Base-by-base conservation (phyloP, 2,113 vertebrate species). In the Baryphthengus martii region DNA sequence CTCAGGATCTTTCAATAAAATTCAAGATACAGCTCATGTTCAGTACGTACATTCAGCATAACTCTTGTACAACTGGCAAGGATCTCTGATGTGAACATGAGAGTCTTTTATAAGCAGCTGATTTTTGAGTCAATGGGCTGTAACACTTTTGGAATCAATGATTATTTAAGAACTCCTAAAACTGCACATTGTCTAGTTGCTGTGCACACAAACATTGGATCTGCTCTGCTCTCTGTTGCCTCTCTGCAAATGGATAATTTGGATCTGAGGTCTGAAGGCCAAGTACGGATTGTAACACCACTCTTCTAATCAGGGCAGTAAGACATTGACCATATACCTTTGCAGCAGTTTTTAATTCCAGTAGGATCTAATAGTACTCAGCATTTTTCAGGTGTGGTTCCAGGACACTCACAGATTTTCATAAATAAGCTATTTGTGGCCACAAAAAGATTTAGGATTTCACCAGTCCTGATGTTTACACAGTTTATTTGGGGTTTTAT, bases 91-190 rank as follows among this genome's bases (percentile, higher is more conserved):
- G 19, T 12, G 93, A 93, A 25, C 76, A 49, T 0, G 0, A 77
- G 89, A 95, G 82, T 58, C 93, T 93, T 93, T 85, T 66, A 26
- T 59, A 80, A 96, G 93, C 67, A 90, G 93, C 96, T 96, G 94
- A 89, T 92, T 96, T 97, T 97, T 97, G 95, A 93, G 90, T 97
- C 95, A 97, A 95, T 97, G 91, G 96, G 85, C 96, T 95, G 89
- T 97, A 96, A 96, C 96, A 79, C 78, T 84, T 96, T 93, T 93
- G 82, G 95, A 97, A 97, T 97, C 97, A 89, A 97, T 97, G 95
- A 49, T 95, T 97, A 96, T 97, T 97, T 97, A 97, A 92, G 92
- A 93, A 97, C 97, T 97, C 92, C 92, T 95, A 96, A 97, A 97
- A 65, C 70, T 24, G 85, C 95, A 67, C 59, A 24, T 90, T 85